Conservation (phyloP, 2,888 invertebrate species). For the Trachelus troglodyta region DNA sequence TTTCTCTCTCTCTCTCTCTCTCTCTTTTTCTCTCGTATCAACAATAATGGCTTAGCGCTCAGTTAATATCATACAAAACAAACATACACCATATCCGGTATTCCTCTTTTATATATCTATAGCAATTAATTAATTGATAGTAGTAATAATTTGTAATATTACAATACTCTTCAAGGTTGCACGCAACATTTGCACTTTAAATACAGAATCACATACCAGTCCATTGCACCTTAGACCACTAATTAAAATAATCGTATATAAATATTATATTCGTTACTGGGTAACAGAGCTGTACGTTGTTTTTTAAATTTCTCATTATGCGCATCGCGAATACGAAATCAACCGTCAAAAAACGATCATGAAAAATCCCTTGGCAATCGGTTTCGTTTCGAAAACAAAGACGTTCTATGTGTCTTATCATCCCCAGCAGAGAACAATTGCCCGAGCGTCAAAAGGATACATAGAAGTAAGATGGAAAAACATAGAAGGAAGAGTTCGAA, state of each 20-base stretch:
- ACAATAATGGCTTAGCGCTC: constrained; percentile 33
- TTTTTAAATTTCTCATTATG: not conserved
- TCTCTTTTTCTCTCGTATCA: constrained; percentile 27
- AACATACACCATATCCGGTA: constrained; percentile 5
- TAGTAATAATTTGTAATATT: constrained; percentile 54
- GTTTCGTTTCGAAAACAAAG: not conserved
- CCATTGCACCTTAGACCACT: constrained; percentile 49
- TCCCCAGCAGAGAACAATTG: not conserved
- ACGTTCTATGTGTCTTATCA: not conserved
- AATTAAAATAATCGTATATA: constrained; percentile 33
- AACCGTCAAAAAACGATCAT: not conserved
- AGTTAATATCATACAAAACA: constrained; percentile 25
- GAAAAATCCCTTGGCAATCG: not conserved
- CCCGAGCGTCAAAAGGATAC: not conserved
- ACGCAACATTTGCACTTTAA: constrained; percentile 60
- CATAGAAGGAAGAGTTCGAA: not conserved
- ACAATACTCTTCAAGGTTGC: constrained; percentile 59
- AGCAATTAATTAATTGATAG: constrained; percentile 13
- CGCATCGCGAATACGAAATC: not conserved
- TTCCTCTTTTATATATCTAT: constrained; percentile 17
- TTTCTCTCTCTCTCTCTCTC: constrained; percentile 40
- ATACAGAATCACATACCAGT: constrained; percentile 62
- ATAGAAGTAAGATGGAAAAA: not conserved
- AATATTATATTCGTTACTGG: constrained; percentile 32
- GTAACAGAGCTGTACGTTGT: constrained; percentile 26